phyloP scores from a whole-genome alignment of 2,888 invertebrate genomes.

The Dicycla oo region DNA sequence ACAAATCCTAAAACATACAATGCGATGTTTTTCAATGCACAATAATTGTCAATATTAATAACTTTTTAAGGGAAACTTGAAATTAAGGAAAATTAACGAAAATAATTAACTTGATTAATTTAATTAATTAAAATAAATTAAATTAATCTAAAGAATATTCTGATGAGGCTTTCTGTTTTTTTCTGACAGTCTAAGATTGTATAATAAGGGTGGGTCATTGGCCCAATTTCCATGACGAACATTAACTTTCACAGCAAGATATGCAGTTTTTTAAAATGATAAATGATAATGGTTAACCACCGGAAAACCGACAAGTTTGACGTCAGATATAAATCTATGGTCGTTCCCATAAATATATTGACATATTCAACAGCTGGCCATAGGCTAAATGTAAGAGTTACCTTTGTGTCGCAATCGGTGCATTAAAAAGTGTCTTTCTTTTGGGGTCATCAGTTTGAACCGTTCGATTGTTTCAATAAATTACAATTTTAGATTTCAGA shows the following conservation, averaged over 20 bases:
- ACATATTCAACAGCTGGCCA: constrained; percentile 3
- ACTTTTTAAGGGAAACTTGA: not conserved
- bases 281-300: constrained; percentile 34
- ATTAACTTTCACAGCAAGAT: constrained; percentile 28
- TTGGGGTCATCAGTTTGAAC: not conserved
- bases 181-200: not conserved
- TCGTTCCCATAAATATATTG: constrained; percentile 17
- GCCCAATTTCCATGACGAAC: constrained; percentile 13
- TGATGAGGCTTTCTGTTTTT: constrained; percentile 16
- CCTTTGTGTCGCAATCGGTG: constrained; percentile 1
- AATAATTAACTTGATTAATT: no score
- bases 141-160: not conserved
- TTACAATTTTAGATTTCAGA: constrained; percentile 17
- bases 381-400: constrained; percentile 5
- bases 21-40: not conserved
- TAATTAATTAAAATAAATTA: no score
- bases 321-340: constrained; percentile 22
- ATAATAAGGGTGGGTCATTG: not conserved
- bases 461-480: not conserved
- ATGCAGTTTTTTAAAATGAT: constrained; percentile 30
- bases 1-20: not conserved
- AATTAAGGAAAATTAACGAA: no score
- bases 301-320: constrained; percentile 44
- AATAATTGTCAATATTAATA: not conserved
- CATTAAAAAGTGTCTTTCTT: constrained; percentile 9